Base-by-base conservation (phyloP, 1,140 invertebrate genomes). In the Drosophila kepulauana region DNA sequence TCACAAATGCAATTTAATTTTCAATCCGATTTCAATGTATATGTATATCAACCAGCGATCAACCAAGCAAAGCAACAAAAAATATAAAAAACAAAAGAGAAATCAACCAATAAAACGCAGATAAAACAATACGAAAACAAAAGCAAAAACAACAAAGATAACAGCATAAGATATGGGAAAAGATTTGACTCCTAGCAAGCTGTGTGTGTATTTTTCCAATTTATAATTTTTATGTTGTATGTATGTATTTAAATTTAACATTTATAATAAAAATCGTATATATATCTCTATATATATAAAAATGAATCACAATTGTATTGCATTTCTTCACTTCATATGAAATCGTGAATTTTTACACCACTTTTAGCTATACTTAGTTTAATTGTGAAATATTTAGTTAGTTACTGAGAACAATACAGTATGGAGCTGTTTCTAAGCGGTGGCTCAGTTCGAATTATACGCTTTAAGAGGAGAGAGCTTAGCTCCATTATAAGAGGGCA, bases 201-300 rank as follows among this genome's bases (percentile, higher is more conserved):
- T 76, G 73, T 76, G 58, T 74, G 74, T 79, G 71, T 80, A 75
- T 82, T 74, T 88, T 87, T 82, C 80, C 79, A 80, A 88, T 78
- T 78, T 87, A 82, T 80, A 82, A 77, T 82, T 87, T 88, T 72
- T 82, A 82, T 87, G 84, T 87, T 88, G 85, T 88, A 81, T 82
- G 79, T 88, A 87, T 88, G 82, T 88, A 87, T 80, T 86, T 82
- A 87, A 88, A 82, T 87, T 82, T 82, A 87, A 82, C 69, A 82
- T 80, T 87, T 87, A 80, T 88, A 88, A 88, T 87, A 87, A 82
- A 87, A 73, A 79, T 87, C 77, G 62, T 76, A 72, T 74, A 81
- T 79, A 75, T 78, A 81, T 81, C 71, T 65, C 67, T 81, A 81
- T 67, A 87, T 74, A 65, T 73, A 66, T 79, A 56, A 66, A 67